Evolutionary conservation across 2,113 vertebrate genomes (phyloP).

Genomic region (Nanorana parkeri): DNA sequence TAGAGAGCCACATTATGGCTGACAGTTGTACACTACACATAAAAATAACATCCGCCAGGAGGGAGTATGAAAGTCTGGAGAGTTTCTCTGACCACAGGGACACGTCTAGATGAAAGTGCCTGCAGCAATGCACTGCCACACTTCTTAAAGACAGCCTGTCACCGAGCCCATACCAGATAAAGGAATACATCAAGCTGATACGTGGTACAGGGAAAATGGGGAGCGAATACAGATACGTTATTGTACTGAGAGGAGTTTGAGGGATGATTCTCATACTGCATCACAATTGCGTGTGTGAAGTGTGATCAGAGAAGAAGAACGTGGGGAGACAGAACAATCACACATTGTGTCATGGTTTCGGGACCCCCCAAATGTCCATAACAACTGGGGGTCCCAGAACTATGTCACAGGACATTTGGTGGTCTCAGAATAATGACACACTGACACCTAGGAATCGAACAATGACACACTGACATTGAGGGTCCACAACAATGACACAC

Average conservation of each 20-base stretch:
- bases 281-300: background rate
- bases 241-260: background rate
- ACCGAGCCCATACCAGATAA: conserved; percentile 57
- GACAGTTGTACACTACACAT: conserved; percentile 18
- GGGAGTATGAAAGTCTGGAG: conserved; percentile 44
- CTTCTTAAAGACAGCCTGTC: conserved; percentile 62
- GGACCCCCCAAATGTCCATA: too few species aligned
- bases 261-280: background rate
- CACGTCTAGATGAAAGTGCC: conserved; percentile 62
- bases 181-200: conserved; percentile 62
- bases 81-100: conserved; percentile 55
- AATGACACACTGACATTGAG: too few species aligned
- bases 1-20: background rate
- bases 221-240: conserved; percentile 51
- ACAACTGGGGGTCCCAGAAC: too few species aligned
- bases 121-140: conserved; percentile 61
- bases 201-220: conserved; percentile 62
- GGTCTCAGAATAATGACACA: too few species aligned
- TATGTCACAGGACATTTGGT: too few species aligned
- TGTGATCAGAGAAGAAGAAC: background rate
- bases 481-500: too few species aligned
- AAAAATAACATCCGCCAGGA: conserved; percentile 43
- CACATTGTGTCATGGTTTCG: too few species aligned
- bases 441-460: too few species aligned
- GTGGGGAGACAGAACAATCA: too few species aligned